A percentile compares a stretch with the other conserved stretches of the same genome.
These are phyloP conservation scores for Perccottus glenii DNA, from an alignment of 2,113 vertebrate species.

Conservation along the genomic window DNA sequence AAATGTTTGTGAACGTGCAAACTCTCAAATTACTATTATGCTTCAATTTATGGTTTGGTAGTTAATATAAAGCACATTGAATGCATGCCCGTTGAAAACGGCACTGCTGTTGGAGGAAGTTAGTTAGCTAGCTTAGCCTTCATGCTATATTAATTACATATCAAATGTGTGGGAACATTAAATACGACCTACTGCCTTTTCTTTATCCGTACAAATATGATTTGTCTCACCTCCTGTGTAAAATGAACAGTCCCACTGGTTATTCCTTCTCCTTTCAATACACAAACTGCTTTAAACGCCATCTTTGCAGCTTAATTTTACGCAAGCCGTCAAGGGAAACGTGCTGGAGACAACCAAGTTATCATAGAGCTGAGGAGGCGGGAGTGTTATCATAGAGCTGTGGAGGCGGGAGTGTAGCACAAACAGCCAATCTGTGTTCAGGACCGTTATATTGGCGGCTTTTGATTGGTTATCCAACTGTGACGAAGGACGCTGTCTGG, in stretches of 20 bases:
- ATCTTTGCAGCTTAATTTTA: slow-evolving; percentile 46
- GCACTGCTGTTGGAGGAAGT: background rate
- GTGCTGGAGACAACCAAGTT: background rate
- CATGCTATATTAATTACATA: background rate
- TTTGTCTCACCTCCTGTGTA: slow-evolving; percentile 72
- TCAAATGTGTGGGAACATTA: no score
- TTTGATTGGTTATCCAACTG: slow-evolving; percentile 40
- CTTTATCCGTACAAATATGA: background rate
- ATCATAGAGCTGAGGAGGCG: background rate
- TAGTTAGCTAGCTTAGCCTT: slow-evolving; percentile 42
- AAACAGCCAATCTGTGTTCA: slow-evolving; percentile 41
- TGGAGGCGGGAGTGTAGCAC: background rate
- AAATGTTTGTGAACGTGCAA: no score
- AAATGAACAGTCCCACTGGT: slow-evolving; percentile 74
- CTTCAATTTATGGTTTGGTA: no score
- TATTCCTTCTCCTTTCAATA: slow-evolving; percentile 74
- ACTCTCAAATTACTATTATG: no score
- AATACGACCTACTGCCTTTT: background rate
- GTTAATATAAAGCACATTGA: no score
- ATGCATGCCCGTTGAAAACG: no score
- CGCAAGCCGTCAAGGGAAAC: background rate
- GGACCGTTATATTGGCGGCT: rapidly evolving
- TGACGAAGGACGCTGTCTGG: rapidly evolving
- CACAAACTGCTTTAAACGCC: slow-evolving; percentile 78
- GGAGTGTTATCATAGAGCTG: background rate